Base-by-base conservation (phyloP, 2,797 vertebrate genomes). In the Betta splendens region DNA sequence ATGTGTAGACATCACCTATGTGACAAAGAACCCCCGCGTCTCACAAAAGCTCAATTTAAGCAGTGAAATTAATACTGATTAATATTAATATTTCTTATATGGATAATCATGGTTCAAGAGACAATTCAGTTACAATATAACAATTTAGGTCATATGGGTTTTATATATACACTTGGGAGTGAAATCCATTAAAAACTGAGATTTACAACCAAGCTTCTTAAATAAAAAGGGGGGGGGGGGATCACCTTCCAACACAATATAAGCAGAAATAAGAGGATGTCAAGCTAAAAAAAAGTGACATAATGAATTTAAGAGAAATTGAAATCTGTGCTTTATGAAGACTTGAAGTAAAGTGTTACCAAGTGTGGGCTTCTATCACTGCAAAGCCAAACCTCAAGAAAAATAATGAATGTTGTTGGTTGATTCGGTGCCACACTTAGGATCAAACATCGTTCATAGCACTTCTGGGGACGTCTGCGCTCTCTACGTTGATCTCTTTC, bases 401-500 rank as follows among this genome's bases (percentile, higher is more conserved):
- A 47, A 9, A 26, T 15, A 52, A 5, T 3, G 56, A 28, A 22
- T 6, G 15, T 12, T 22, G 12, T 3, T 8, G 32, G 45, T 28
- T 18, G 23, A 53, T 53, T 11, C 23, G 25, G 28, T 20, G 45
- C 28, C 40, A 57, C 40, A 59, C 39, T 31, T 18, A 4, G 15
- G 51, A 64, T 50, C 13, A 50, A 50, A 69, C 15, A 50, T 29
- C 26, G 52, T 54, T 44, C 29, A 38, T 39, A 43, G 40, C 61
- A 54, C 17, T 74, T 76, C 42, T 42, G 28, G 51, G 26, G 48
- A 58, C 26, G 50, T 44, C 46, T 42, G 42, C 32, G n/a, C 16
- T 13, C 21, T 42, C 17, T 22, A 18, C 32, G 48, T 52, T 75
- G 60, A 79, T 73, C 53, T 2, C 47, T 51, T 77, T 80, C 72